A percentile compares a stretch with the other conserved stretches of the same genome.
Conservation (phyloP, 2,113 vertebrate species). For the Pomatostomus ruficeps region DNA sequence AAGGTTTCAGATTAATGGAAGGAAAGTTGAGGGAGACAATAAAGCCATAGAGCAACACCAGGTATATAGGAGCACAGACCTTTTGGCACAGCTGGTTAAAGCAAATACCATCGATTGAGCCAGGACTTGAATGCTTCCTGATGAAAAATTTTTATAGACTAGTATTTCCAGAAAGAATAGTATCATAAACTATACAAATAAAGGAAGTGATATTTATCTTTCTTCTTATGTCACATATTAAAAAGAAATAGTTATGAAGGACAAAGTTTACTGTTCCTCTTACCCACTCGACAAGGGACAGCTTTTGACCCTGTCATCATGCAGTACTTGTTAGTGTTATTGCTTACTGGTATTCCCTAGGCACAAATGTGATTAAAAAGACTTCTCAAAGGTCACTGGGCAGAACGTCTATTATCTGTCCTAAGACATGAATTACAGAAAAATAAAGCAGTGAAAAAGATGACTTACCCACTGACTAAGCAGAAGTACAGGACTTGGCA, state of each 20-base stretch:
- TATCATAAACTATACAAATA: conserved; percentile 38
- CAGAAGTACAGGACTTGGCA: neutral
- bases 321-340: neutral
- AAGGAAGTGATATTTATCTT: conserved; percentile 42
- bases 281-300: neutral
- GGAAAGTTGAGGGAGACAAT: neutral
- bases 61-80: neutral
- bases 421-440: conserved; percentile 13
- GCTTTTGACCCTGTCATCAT: neutral
- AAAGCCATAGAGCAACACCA: neutral
- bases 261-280: conserved; percentile 23
- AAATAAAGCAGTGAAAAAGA: neutral
- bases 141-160: neutral
- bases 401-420: neutral
- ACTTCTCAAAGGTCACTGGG: conserved; percentile 36
- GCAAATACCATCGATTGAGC: neutral
- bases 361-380: conserved; percentile 35
- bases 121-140: neutral
- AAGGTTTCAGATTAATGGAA: conserved; percentile 32
- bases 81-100: neutral
- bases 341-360: conserved; percentile 19
- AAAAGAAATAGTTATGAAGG: conserved; percentile 53
- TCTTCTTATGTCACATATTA: conserved; percentile 30
- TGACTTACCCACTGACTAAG: neutral
- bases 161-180: conserved; percentile 10